Base-by-base conservation (phyloP, 1,140 invertebrate genomes). In the Eciton burchellii region DNA sequence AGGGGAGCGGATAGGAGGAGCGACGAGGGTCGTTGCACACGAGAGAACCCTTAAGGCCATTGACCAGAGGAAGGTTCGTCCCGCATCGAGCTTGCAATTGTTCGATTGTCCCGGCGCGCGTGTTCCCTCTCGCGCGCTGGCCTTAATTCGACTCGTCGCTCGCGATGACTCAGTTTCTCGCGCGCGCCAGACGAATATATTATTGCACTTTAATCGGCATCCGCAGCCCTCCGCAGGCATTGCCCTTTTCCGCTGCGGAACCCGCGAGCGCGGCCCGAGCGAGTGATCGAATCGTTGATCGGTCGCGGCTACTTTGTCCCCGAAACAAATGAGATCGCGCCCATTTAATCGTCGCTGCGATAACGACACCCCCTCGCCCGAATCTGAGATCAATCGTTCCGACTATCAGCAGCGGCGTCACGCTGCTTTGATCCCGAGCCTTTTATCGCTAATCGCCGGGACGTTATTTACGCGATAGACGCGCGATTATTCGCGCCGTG, bases 141-240 rank as follows among this genome's bases (percentile, higher is more conserved):
- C 85, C 85, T 88, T 88, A 88, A 88, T 88, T 88, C 66, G 82
- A 71, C 12, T 24, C 11, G 77, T 76, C 86, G 77, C 72, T 82
- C 81, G 66, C 76, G 66, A 79, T 88, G 86, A 88, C 83, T 88
- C 85, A 88, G 54, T 88, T 88, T 88, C 86, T 77, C 65, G 82
- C 84, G 68, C 45, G 49, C 43, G 43, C 35, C 85, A 63, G 70
- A 74, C 65, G 63, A 87, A 81, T 74, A 84, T 87, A 72, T 84
- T 70, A 83, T 45, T 35, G 35, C 6, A 65, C 54, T n/a, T n/a
- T 83, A 77, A 86, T 79, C 70, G 54, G 5, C 82, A 74, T 49
- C 29, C 52, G 54, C 59, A 72, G 79, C 35, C 83, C 68, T 47
- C 49, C 72, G 16, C 41, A 76, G 9, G 14, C 41, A 54, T 74